These are phyloP conservation scores for Ophion ellenae DNA, from an alignment of 2,888 invertebrate species.

Conservation along the genomic window DNA sequence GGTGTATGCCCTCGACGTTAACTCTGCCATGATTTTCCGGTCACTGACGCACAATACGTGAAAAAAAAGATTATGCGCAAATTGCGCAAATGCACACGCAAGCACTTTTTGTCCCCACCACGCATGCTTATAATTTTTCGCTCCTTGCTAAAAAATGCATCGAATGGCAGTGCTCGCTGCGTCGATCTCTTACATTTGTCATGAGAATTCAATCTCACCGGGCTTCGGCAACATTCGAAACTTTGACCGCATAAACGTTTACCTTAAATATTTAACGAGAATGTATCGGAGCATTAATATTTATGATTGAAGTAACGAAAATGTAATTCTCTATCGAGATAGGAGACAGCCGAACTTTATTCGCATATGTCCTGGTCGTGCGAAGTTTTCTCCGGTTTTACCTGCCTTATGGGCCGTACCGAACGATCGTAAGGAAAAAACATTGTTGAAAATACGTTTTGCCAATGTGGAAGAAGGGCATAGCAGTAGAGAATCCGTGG, in stretches of 20 bases:
- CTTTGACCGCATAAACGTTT: slow-evolving; percentile 18
- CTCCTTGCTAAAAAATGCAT: slow-evolving; percentile 43
- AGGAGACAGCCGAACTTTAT: too few species aligned
- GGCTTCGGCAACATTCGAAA: slow-evolving; percentile 3
- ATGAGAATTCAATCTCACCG: slow-evolving; percentile 4
- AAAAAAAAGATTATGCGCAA: neutral
- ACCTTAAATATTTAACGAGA: slow-evolving; percentile 10
- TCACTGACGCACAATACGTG: slow-evolving; percentile 26
- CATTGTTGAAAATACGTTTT: too few species aligned
- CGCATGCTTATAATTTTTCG: slow-evolving; percentile 37
- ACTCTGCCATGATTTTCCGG: slow-evolving; percentile 12
- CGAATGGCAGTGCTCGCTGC: neutral
- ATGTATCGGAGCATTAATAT: neutral
- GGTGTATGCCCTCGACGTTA: slow-evolving; percentile 39
- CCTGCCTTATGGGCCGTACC: too few species aligned
- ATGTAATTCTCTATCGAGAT: neutral
- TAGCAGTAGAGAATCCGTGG: too few species aligned
- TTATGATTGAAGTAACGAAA: neutral
- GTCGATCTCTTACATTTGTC: slow-evolving; percentile 17
- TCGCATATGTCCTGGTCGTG: too few species aligned
- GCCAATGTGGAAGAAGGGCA: too few species aligned
- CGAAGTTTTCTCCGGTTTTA: too few species aligned
- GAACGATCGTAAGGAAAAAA: too few species aligned
- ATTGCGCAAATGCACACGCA: slow-evolving; percentile 15
- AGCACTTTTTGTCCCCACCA: neutral